phyloP scores from a whole-genome alignment of 2,888 invertebrate genomes.

The Perdita meconis region DNA sequence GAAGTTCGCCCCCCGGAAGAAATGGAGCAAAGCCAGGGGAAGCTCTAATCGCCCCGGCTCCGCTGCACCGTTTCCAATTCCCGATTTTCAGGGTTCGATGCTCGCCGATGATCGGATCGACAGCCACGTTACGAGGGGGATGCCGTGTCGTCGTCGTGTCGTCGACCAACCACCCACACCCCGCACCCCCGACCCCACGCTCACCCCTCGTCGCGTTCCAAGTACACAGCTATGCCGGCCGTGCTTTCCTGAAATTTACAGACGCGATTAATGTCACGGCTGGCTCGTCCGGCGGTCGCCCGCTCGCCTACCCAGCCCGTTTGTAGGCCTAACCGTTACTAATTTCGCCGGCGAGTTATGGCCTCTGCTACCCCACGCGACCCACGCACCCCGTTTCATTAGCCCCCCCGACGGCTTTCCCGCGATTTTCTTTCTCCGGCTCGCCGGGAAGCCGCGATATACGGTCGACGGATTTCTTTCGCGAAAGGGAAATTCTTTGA shows the following conservation, averaged over 20 bases:
- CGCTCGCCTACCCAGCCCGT: conserved; percentile 60
- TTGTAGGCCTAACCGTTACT: conserved; percentile 79
- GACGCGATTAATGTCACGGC: conserved; percentile 76
- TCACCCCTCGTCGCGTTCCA: conserved; percentile 59
- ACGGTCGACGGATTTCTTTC: no score
- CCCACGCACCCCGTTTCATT: conserved; percentile 1
- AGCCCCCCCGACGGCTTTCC: not conserved
- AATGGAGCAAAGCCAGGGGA: conserved; percentile 37
- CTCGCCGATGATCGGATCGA: conserved; percentile 55
- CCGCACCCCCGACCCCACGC: conserved; percentile 18
- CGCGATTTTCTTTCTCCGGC: not conserved
- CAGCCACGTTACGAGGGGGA: conserved; percentile 22
- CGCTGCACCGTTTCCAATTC: conserved; percentile 32
- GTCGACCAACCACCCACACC: conserved; percentile 12
- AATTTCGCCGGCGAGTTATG: conserved; percentile 79
- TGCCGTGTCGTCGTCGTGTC: conserved; percentile 25
- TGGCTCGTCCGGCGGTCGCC: conserved; percentile 67
- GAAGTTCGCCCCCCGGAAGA: conserved; percentile 28
- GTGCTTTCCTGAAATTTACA: conserved; percentile 75
- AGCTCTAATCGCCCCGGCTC: conserved; percentile 35
- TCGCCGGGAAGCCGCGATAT: no score
- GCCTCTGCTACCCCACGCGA: conserved; percentile 66
- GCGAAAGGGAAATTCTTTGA: no score
- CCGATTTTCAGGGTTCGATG: conserved; percentile 55
- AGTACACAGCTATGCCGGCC: conserved; percentile 62